phyloP scores from a whole-genome alignment of 2,888 invertebrate species.

The Leptinotarsa haldemani region DNA sequence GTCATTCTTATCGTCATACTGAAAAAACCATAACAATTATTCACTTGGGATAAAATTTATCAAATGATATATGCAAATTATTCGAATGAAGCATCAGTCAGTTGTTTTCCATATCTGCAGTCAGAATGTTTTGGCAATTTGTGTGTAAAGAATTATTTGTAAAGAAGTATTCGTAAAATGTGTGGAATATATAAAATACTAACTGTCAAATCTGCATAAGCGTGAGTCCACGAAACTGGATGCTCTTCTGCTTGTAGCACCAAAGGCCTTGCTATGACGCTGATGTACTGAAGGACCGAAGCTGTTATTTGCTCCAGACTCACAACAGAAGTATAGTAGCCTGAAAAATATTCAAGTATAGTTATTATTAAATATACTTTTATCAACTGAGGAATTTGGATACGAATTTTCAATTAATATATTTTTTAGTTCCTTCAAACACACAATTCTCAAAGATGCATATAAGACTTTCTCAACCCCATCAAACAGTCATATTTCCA shows the following conservation, averaged over 20 bases:
- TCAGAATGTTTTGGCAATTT: too few relatives aligned
- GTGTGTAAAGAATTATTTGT: too few relatives aligned
- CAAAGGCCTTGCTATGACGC: slow-evolving; percentile 89
- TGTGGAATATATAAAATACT: slow-evolving; percentile 46
- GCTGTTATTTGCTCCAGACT: slow-evolving; percentile 96
- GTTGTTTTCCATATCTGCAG: too few relatives aligned
- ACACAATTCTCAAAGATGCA: too few relatives aligned
- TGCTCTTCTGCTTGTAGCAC: slow-evolving; percentile 80
- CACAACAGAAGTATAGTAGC: slow-evolving; percentile 94
- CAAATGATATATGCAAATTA: neutral
- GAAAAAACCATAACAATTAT: slow-evolving; percentile 37
- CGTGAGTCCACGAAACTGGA: slow-evolving; percentile 94
- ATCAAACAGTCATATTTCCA: too few relatives aligned
- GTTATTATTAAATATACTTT: too few relatives aligned
- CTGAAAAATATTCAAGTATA: slow-evolving; percentile 64
- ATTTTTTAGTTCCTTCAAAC: too few relatives aligned
- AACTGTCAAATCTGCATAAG: slow-evolving; percentile 89
- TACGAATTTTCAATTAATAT: too few relatives aligned
- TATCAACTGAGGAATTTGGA: too few relatives aligned
- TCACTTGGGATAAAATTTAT: neutral
- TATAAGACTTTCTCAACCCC: too few relatives aligned
- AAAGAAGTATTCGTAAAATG: too few relatives aligned
- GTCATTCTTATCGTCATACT: slow-evolving; percentile 59
- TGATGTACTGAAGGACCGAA: slow-evolving; percentile 95
- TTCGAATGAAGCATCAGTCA: too few relatives aligned